Base-by-base conservation (phyloP, 2,797 vertebrate species). In the Anniella stebbinsi region DNA sequence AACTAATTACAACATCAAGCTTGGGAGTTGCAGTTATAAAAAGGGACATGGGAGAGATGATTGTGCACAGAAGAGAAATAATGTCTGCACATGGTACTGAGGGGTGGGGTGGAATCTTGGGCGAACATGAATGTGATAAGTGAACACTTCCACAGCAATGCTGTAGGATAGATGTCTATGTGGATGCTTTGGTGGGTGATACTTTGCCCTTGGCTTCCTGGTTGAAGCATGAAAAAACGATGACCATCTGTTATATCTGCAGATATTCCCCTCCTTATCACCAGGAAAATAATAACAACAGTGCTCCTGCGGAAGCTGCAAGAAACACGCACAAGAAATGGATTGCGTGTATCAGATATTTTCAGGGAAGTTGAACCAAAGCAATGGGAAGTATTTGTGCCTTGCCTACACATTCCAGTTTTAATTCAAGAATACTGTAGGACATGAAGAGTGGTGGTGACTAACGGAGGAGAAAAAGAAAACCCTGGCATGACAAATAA, bases 381-480 rank as follows among this genome's bases (percentile, higher is more conserved):
- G 87, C 91, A 67, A 54, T 45, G 92, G 92, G 93, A 92, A 93
- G 81, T 86, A n/a, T 90, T 36, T 92, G 89, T 92, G 90, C 89
- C 91, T 92, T 91, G 84, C 87, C 13, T 86, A 90, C 89, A 92
- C 94, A 92, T 91, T 90, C 80, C 66, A 91, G 92, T 92, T 90
- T 95, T 95, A 95, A 92, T 94, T 94, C 89, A 93, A 93, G 94
- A 91, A 77, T 89, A 94, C 1, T 67, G 93, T 91, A 90, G 88
- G 93, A 92, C 84, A 72, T 90, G 92, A 92, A 75, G 90, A 89
- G 81, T 78, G 88, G 91, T 91, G 90, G 91, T 91, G 90, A 92
- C 92, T 91, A 95, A 94, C 92, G 92, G 95, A 93, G 45, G 63
- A 91, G 93, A 93, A 93, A 89, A 95, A 95, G 95, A 93, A 96